Evolutionary conservation across 2,888 invertebrate species (phyloP).

Genomic region (Pandemis corylana): DNA sequence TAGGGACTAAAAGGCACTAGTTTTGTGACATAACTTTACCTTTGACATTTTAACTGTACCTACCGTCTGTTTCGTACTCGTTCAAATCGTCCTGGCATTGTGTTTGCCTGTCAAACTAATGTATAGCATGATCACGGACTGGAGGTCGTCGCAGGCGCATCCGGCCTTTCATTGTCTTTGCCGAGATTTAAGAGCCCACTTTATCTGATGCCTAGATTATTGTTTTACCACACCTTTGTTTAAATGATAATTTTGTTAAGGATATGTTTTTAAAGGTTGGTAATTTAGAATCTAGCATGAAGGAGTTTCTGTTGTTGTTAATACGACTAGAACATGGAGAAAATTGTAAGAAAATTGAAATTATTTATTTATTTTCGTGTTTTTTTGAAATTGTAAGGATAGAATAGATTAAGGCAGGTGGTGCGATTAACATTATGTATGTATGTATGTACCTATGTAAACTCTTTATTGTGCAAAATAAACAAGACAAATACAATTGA

Average conservation of each 20-base stretch:
- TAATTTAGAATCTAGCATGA: not conserved
- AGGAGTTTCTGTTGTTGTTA: too few species aligned
- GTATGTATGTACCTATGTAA: too few species aligned
- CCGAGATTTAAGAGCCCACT: constrained; percentile 57
- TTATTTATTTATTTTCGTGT: too few species aligned
- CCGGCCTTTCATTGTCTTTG: constrained; percentile 66
- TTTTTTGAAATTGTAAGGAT: too few species aligned
- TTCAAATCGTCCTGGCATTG: constrained; percentile 19
- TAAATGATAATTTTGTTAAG: constrained; percentile 41
- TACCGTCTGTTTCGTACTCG: not conserved
- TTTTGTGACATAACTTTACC: too few species aligned
- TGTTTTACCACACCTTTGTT: constrained; percentile 57
- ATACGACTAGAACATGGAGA: too few species aligned
- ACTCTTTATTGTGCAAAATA: too few species aligned
- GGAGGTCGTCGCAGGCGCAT: constrained; percentile 65
- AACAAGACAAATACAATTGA: too few species aligned
- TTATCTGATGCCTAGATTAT: constrained; percentile 57
- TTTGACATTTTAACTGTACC: not conserved
- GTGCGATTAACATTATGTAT: too few species aligned
- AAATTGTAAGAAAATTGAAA: too few species aligned
- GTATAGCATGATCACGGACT: constrained; percentile 49
- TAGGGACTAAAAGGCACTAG: too few species aligned
- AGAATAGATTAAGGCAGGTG: too few species aligned
- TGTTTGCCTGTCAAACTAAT: constrained; percentile 44
- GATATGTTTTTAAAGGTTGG: not conserved